A percentile compares a stretch with the other conserved stretches of the same genome.
Evolutionary conservation across 1,140 invertebrate species (phyloP).

Genomic region (Stegodyphus dumicola): DNA sequence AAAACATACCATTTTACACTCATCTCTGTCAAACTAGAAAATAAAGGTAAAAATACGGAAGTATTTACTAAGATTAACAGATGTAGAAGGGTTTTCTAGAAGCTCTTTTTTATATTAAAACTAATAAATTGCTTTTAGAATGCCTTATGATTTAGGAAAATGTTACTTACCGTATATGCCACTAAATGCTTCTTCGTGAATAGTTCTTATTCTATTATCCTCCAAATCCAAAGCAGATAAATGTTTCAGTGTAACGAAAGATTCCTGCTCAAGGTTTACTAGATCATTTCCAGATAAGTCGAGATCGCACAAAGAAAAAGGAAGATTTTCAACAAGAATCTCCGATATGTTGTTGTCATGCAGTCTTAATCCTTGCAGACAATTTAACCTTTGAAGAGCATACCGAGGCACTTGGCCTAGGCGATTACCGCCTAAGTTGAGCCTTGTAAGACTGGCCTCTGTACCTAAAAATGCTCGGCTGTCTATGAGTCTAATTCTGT

Average conservation of each 20-base stretch:
- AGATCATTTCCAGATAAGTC: constrained; percentile 63
- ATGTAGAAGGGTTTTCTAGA: too few relatives aligned
- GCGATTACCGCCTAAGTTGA: constrained; percentile 64
- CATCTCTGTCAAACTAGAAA: too few relatives aligned
- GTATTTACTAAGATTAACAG: too few relatives aligned
- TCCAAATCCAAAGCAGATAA: constrained; percentile 63
- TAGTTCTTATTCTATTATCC: constrained; percentile 62
- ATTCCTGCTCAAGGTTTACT: constrained; percentile 36
- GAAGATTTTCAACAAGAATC: constrained; percentile 47
- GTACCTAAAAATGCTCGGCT: constrained; percentile 62
- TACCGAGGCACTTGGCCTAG: constrained; percentile 61
- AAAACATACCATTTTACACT: too few relatives aligned
- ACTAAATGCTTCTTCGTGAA: constrained; percentile 63
- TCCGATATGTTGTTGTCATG: constrained; percentile 62
- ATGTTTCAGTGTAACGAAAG: constrained; percentile 58
- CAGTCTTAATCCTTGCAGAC: constrained; percentile 62
- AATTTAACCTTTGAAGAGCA: constrained; percentile 59
- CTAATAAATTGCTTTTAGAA: too few relatives aligned
- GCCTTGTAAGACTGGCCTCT: constrained; percentile 62
- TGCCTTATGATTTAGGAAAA: not conserved
- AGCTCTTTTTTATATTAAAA: too few relatives aligned
- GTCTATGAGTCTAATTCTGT: constrained; percentile 63
- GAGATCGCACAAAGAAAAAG: constrained; percentile 42
- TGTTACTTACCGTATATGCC: constrained; percentile 74
- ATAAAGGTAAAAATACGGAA: too few relatives aligned